Evolutionary conservation across 2,888 invertebrate species (phyloP), one percentile per base, ranked within the genome.

Genomic region (Eristalis intricaria): DNA sequence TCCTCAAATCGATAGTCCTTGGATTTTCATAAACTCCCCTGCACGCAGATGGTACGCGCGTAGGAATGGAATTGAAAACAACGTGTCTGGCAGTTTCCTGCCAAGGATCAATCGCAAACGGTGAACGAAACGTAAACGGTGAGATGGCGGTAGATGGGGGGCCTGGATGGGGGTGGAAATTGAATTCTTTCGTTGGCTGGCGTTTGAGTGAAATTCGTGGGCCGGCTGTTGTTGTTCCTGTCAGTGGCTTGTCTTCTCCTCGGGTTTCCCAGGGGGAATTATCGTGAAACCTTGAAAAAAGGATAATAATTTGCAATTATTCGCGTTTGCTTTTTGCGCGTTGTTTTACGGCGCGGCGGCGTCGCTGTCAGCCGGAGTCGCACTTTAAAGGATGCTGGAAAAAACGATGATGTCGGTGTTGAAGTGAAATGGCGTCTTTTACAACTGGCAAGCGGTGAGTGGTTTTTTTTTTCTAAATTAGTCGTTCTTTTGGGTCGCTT

Each of bases 241-340:
- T 66, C 29, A 11, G 60, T 60, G 40, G 29, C 50, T 40, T 60
- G 69, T 70, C 60, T 60, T 60, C 63, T 73, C 26, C 63, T 50
- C 50, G 2, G 43, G 60, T 26, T 43, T n/a, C 26, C 71, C 43
- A n/a, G 38, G 60, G 43, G 71, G 71, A 71, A 63, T 61, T 43
- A 61, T 63, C 43, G 35, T 23, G 71, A 63, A 61, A 61, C 71
- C 61, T 73, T 63, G 63, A 29, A 40, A 71, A 73, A 63, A 63
- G 73, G 73, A 73, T 73, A 73, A 63, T 63, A 63, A 73, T 73
- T 73, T 63, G 73, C 63, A 73, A 63, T 73, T 60, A 60, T 63
- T 73, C 26, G 61, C 11, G 7, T 71, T 71, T 43, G 26, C 61
- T 60, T 61, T 60, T 38, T 61, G 58, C 56, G 35, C 13, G 29